Evolutionary conservation across 2,113 vertebrate genomes (phyloP), one percentile per base, ranked within the genome.

Genomic region (Guaruba guarouba): DNA sequence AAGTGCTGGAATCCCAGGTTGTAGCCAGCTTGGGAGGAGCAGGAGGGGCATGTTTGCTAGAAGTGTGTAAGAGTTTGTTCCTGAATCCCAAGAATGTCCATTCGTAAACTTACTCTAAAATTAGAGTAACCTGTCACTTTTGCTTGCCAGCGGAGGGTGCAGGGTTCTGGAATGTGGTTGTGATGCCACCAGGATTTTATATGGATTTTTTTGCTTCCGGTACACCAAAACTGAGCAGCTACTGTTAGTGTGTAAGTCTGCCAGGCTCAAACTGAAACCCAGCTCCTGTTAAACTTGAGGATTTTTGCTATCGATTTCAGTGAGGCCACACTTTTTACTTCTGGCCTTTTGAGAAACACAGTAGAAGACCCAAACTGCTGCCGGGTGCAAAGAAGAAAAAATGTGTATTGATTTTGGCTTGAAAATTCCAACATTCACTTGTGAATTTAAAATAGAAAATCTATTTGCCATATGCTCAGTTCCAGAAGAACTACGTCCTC

Each of bases 361-460:
- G 80, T 13, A 52, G 57, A 73, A 82, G 37, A 33, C 55, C 81
- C 55, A 33, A 66, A 67, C 25, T 70, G 13, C 39, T 55, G 28
- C 77, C 37, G 82, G 27, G 52, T 75, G 68, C 77, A 80, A 94
- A 89, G 54, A 35, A 84, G 82, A 66, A 75, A 55, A 66, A 75
- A 28, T 6, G 0, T 33, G 7, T 93, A 78, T 93, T 92, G 81
- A 31, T 83, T 89, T 92, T 86, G 86, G 82, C 86, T 76, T 66
- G 37, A 55, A 86, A 75, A 19, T 76, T 71, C 41, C 78, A 66
- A 29, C 77, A 24, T 71, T 90, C 8, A 1, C 73, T 86, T n/a
- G 27, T 71, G 92, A 87, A 80, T 87, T 94, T 84, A 59, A 84
- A 90, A 73, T 70, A 86, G 77, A 76, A 92, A 80, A 90, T 76